Evolutionary conservation across 1,140 invertebrate genomes (phyloP), one percentile per base, ranked within the genome.

Genomic region (Pemphigus obesinymphae): DNA sequence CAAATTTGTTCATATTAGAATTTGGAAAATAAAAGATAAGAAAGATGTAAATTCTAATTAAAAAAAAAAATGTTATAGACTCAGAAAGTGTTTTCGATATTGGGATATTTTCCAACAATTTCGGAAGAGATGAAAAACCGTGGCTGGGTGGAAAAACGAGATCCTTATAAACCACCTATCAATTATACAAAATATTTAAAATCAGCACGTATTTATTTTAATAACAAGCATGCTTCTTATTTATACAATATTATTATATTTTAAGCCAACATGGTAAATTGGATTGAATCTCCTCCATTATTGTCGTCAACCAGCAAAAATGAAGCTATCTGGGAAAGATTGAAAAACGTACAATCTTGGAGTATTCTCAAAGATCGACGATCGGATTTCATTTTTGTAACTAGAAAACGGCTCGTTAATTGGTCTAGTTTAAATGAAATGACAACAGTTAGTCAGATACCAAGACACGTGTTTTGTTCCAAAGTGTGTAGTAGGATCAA

Each of bases 111-210:
- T 78, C 84, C 85, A 6, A 83, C 83, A 15, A 83, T 85, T 29
- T 81, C 83, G 29, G 82, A 85, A 48, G 84, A 84, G 2, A 53
- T 85, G 2, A 84, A 82, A 68, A 66, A 82, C 15, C 73, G 85
- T 20, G 84, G 84, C n/a, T 85, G 85, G 85, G 82, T 85, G 8
- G 84, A 85, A 61, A 85, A 85, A 53, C 82, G 78, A 43, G 82
- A 84, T 80, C 82, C 73, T 63, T 13, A 58, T 72, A 70, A 72
- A 75, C 68, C 72, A 26, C 23, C 82, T 37, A 48, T 31, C 15
- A 63, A 80, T 31, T 80, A 80, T 61, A 45, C 37, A 6, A 1
- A 43, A 3, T 80, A 80, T 63, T 58, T 40, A 29, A 80, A 80
- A 63, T 80, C 76, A 26, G 0, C 55, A 63, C 53, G 76, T 80